Evolutionary conservation across 2,113 vertebrate genomes (phyloP).

Genomic region (Formicarius rufipectus): DNA sequence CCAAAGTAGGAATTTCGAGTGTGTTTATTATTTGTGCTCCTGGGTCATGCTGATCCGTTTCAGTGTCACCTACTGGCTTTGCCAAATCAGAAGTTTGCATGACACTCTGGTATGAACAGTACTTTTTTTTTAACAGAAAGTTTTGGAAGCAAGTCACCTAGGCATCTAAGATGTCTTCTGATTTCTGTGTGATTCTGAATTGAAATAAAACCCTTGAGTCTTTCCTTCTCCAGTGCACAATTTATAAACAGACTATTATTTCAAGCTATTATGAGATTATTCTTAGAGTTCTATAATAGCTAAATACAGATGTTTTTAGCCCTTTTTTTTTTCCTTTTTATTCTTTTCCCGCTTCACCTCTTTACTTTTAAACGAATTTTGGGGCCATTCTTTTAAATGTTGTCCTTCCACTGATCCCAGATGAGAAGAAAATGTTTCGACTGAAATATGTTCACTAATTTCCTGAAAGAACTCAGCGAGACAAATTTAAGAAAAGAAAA

Average conservation of each 20-base stretch:
- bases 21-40: constrained; percentile 42
- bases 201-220: neutral
- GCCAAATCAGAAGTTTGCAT: constrained; percentile 7
- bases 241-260: neutral
- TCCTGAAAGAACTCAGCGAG: neutral
- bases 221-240: neutral
- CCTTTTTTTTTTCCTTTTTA: neutral
- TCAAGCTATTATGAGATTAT: neutral
- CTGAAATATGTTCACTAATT: neutral
- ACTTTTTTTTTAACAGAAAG: neutral
- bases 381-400: neutral
- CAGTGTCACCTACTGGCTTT: neutral
- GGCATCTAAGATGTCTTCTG: neutral
- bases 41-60: neutral
- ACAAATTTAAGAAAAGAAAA: neutral
- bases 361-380: neutral
- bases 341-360: no score
- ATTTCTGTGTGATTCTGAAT: neutral
- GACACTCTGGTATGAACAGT: neutral
- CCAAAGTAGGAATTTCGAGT: constrained; percentile 44
- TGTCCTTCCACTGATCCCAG: neutral
- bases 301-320: neutral
- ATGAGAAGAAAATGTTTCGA: neutral
- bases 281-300: neutral
- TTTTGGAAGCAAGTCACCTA: neutral